Conservation (phyloP, 1,140 invertebrate genomes). For the Diorhabda elongata region DNA sequence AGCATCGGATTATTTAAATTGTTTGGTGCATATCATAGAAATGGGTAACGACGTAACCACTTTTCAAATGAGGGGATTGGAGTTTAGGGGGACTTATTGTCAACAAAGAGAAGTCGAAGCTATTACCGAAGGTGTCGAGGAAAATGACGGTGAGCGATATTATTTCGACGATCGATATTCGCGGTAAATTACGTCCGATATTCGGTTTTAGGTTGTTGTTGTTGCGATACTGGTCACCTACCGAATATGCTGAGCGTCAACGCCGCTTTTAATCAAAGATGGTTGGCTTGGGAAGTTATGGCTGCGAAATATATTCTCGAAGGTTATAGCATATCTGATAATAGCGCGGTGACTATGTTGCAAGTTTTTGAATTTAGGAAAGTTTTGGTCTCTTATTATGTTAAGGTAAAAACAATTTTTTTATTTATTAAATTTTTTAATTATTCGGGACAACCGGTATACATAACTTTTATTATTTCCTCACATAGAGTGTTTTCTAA, state of each 20-base stretch:
- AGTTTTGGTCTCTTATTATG: conserved; percentile 95
- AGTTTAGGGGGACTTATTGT: conserved; percentile 98
- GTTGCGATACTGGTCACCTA: conserved; percentile 88
- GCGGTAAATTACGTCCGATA: too few relatives aligned
- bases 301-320: conserved; percentile 94
- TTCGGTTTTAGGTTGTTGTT: conserved; percentile 64
- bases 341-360: conserved; percentile 92
- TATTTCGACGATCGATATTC: too few relatives aligned
- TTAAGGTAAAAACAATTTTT: conserved; percentile 67
- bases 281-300: conserved; percentile 96
- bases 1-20: conserved; percentile 96
- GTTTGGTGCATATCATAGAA: conserved; percentile 96
- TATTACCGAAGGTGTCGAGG: conserved; percentile 94
- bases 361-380: conserved; percentile 97
- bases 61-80: conserved; percentile 95
- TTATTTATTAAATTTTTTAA: neutral
- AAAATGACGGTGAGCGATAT: conserved; percentile 71
- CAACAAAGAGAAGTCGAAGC: conserved; percentile 97
- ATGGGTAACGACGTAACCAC: conserved; percentile 98
- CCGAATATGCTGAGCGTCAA: conserved; percentile 88
- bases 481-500: too few relatives aligned
- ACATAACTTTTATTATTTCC: too few relatives aligned
- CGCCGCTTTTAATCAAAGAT: conserved; percentile 94
- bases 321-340: conserved; percentile 97
- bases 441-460: too few relatives aligned